A percentile compares a stretch with the other conserved stretches of the same genome.
These are phyloP conservation scores for Nemurella pictetii DNA, from an alignment of 2,888 invertebrate species.

Conservation along the genomic window DNA sequence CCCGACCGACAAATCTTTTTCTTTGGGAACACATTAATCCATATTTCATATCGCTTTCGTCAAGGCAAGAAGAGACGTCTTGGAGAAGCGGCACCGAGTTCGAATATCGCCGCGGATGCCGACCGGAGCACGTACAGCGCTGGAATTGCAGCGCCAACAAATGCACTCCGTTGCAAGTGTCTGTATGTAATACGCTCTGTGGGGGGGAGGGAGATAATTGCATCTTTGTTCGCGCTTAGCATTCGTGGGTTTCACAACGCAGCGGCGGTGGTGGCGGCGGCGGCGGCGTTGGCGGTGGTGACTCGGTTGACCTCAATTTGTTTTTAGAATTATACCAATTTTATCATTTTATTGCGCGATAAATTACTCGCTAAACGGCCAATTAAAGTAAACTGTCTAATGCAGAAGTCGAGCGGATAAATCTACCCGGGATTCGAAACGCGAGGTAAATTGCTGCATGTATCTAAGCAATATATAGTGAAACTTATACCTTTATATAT, in stretches of 20 bases:
- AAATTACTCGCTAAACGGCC: neutral
- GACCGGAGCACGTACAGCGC: no score
- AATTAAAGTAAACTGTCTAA: neutral
- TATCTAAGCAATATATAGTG: no score
- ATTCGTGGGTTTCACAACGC: no score
- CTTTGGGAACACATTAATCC: constrained; percentile 16
- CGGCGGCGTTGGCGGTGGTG: neutral
- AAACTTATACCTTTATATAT: no score
- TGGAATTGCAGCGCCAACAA: neutral
- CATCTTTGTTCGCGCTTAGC: neutral
- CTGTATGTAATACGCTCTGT: no score
- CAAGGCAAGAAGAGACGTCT: no score
- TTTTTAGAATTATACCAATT: neutral
- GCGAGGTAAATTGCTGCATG: neutral
- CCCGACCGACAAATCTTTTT: constrained; percentile 2
- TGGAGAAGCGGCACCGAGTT: no score
- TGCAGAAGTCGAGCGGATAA: neutral
- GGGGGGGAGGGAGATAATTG: neutral
- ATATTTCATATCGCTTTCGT: constrained; percentile 31
- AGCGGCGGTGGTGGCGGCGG: no score
- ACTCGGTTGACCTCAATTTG: neutral
- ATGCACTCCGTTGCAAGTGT: neutral
- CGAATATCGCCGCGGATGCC: no score
- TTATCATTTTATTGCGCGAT: neutral
- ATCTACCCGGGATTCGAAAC: neutral